Base-by-base conservation (phyloP, 2,113 vertebrate species). In the Scolopax mira region DNA sequence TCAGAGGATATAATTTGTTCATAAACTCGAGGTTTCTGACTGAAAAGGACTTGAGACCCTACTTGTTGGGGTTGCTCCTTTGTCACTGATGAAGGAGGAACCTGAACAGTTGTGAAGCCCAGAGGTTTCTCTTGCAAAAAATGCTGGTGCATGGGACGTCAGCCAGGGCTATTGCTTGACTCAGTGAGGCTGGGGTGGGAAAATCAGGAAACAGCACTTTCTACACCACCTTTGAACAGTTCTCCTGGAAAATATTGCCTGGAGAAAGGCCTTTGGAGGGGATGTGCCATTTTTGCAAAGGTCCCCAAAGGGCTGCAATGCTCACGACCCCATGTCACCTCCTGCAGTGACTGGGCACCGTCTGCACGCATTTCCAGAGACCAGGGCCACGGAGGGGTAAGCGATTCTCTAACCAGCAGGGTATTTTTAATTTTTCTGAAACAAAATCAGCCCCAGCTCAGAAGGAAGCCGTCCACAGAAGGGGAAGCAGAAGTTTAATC, bases 401-500 rank as follows among this genome's bases (percentile, higher is more conserved):
- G 30, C 1, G 1, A 11, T 37, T 57, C 27, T 18, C 52, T 57
- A 67, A 78, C 48, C 12, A 4, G 6, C 5, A 0, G 3, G 22
- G 49, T 62, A 11, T 33, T 93, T 65, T 31, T 75, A 48, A 33
- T 87, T 80, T 89, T 70, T 23, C 48, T 94, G 3, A 10, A 58
- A 84, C 62, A 42, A 81, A 46, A 88, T 35, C 75, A 69, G 39
- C 46, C 39, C 46, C 88, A 58, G 58, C 74, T 92, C 89, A 70
- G 93, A 84, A 72, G 85, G 79, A 96, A 95, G 69, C 65, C 70
- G 61, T 48, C 46, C 31, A 18, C 92, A 94, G 91, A 95, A 88
- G 94, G 95, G 73, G 96, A 95, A 93, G 77, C 77, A 83, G 89
- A 52, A 49, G 86, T 75, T 92, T 96, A 92, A 94, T 95, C 93